phyloP scores from a whole-genome alignment of 2,888 invertebrate species.

The Cosmia pyralina region DNA sequence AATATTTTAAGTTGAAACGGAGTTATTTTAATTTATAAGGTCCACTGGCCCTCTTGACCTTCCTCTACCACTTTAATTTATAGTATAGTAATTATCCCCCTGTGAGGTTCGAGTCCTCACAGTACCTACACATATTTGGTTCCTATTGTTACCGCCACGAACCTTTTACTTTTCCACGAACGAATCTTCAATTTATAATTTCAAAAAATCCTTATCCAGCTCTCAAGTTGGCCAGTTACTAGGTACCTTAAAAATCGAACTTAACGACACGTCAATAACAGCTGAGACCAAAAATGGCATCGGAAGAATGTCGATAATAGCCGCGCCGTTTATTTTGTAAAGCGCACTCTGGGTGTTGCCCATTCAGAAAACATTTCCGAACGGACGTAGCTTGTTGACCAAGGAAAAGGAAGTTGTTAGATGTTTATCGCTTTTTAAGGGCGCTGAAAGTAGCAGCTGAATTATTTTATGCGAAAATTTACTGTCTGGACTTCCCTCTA shows the following conservation, averaged over 20 bases:
- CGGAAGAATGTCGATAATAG: constrained; percentile 17
- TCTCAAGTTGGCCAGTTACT: not conserved
- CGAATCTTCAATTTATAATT: constrained; percentile 10
- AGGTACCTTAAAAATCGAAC: constrained; percentile 16
- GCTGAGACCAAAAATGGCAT: constrained; percentile 19
- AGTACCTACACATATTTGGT: not conserved
- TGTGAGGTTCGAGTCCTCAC: no score
- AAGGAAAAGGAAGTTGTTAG: constrained; percentile 47
- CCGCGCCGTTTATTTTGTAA: constrained; percentile 38
- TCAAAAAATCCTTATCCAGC: constrained; percentile 1
- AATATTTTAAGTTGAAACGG: no score
- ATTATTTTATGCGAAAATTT: constrained; percentile 51
- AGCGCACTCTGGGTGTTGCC: constrained; percentile 33
- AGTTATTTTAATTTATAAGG: no score
- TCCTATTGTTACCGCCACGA: not conserved
- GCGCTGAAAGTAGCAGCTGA: constrained; percentile 16
- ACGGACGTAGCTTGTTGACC: constrained; percentile 41
- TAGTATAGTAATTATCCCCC: no score
- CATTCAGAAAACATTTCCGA: constrained; percentile 47
- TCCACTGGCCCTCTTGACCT: no score
- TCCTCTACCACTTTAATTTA: no score
- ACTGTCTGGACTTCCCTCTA: constrained; percentile 28
- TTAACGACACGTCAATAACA: constrained; percentile 41
- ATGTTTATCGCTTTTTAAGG: constrained; percentile 55
- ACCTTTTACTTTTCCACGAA: not conserved